Evolutionary conservation across 2,113 vertebrate species (phyloP).

Genomic region (Steatornis caripensis): DNA sequence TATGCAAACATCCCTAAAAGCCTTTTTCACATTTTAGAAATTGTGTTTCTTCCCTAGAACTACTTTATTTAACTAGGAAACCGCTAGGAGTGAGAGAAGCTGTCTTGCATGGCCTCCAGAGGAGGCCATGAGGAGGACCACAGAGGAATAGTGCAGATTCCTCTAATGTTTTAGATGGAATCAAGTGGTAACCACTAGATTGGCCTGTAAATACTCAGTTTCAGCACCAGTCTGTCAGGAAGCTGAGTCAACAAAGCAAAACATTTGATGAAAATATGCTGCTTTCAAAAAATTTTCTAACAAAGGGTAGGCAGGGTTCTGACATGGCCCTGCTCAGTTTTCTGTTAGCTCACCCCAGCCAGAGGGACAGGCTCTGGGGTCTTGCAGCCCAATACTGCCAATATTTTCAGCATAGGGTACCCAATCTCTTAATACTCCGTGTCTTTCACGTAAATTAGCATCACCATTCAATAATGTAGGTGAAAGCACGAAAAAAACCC

Average conservation of each 20-base stretch:
- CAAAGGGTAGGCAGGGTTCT: not conserved
- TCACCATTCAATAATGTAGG: not conserved
- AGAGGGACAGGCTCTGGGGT: accelerated
- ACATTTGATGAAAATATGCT: not conserved
- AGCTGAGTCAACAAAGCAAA: not conserved
- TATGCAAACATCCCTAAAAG: not conserved
- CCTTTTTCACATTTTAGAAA: not conserved
- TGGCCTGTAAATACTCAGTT: not conserved
- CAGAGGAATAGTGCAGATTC: not conserved
- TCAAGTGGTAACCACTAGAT: not conserved
- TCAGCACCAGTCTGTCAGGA: not conserved
- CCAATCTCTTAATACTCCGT: not conserved
- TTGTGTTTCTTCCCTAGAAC: not conserved
- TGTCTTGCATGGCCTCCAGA: not conserved
- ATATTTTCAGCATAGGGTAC: not conserved
- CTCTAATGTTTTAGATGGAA: not conserved
- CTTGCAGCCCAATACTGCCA: not conserved
- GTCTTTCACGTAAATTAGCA: not conserved
- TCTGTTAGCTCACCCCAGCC: not conserved
- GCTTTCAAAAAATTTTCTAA: not conserved
- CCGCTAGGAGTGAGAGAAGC: not conserved
- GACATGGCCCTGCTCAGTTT: not conserved
- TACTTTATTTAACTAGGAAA: not conserved
- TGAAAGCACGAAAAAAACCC: not conserved
- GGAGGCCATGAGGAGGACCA: too few species aligned